These are phyloP conservation scores for Nannoperca obscura DNA, from an alignment of 2,797 vertebrate species.

Conservation along the genomic window DNA sequence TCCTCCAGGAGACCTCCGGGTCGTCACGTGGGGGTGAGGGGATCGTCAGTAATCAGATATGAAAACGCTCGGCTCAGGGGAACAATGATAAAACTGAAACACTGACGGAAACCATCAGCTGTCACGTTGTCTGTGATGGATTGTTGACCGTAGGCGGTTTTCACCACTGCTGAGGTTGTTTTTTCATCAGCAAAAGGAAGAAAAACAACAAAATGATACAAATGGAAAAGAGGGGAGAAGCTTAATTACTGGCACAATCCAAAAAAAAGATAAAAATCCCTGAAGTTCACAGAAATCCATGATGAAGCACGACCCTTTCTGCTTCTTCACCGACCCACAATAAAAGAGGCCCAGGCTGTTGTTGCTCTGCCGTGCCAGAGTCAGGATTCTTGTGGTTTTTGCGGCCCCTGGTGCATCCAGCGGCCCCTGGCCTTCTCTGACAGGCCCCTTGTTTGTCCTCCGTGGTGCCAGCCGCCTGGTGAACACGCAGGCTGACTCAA, in stretches of 20 bases:
- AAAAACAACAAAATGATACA: conserved; percentile 33
- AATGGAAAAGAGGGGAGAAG: conserved; percentile 1
- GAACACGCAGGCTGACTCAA: conserved; percentile 52
- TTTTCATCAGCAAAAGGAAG: conserved; percentile 1
- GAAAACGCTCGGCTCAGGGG: conserved; percentile 36
- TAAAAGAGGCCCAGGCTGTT: conserved; percentile 35
- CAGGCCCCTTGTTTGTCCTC: conserved; percentile 51
- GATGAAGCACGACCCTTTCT: conserved; percentile 34
- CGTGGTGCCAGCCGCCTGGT: conserved; percentile 52
- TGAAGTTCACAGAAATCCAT: conserved; percentile 26
- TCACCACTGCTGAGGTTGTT: conserved; percentile 43
- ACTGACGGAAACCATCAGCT: conserved; percentile 42
- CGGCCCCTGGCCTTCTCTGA: conserved; percentile 50
- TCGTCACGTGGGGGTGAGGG: conserved; percentile 41
- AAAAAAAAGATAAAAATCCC: conserved; percentile 16
- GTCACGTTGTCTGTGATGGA: conserved; percentile 65
- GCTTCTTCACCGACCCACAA: not conserved
- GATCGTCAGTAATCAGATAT: conserved; percentile 63
- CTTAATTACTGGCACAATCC: conserved; percentile 1
- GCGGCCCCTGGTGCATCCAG: conserved; percentile 52
- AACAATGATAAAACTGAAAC: conserved; percentile 39
- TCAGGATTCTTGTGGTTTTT: conserved; percentile 73
- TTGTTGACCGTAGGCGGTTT: conserved; percentile 53
- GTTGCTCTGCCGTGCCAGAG: conserved; percentile 24
- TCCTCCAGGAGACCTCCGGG: conserved; percentile 49